Base-by-base conservation (phyloP, 2,113 vertebrate species). In the Syngnathus scovelli region DNA sequence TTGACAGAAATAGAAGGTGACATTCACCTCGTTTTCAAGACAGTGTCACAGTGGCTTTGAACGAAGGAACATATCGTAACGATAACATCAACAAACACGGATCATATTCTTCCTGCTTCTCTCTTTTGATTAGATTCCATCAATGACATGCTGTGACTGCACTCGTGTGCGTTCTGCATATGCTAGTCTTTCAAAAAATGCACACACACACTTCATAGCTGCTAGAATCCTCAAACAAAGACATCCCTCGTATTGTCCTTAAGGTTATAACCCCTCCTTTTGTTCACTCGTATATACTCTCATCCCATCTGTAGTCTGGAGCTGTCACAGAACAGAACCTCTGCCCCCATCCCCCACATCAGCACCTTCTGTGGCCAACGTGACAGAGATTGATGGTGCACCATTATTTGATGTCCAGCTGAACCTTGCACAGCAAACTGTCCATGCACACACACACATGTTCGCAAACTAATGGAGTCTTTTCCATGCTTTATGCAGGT, bases 321-420 rank as follows among this genome's bases (percentile, higher is more conserved):
- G 46, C 19, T 27, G 58, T 51, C 54, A 38, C 46, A 27, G 19
- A 60, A 38, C 46, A 27, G 19, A 60, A 41, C 12, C 61, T 41
- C 43, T 60, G 19, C 67, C 54, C 43, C 76, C 68, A 52, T 60
- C 67, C 61, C 71, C 68, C 49, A 56, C 60, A 74, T 51, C 54
- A 69, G 68, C 44, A 56, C 60, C 75, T 51, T 21, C 77, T 61
- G 67, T 55, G 38, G 77, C 77, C 78, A 76, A 54, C 66, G 64
- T 83, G 87, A 83, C 85, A 90, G 82, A 86, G 87, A 89, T 80
- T 87, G 86, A 88, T 88, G 82, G 79, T 59, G 67, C 73, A 66
- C 79, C 74, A 80, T 89, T 88, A 87, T 90, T 81, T 83, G 61
- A 78, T 78, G 78, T 83, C 75, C 71, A 54, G 80, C 83, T 76